Conservation (phyloP, 2,888 invertebrate genomes). For the Caenorhabditis sp. region DNA sequence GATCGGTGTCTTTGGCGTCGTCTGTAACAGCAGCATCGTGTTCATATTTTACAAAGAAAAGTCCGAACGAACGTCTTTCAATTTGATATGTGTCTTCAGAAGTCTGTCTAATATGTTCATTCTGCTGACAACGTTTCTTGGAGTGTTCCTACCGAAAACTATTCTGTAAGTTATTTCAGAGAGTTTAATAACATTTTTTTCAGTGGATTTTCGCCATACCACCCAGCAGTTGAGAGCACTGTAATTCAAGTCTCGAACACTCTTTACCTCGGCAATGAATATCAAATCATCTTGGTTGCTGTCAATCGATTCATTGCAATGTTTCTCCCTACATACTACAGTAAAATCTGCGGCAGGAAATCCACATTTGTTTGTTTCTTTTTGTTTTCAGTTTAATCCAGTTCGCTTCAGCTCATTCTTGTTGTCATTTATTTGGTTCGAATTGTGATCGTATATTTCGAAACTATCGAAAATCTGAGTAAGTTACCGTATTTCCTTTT, state of each 20-base stretch:
- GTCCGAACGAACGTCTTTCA: constrained; percentile 52
- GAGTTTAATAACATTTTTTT: no score
- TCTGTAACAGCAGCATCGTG: constrained; percentile 39
- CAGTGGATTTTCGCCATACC: constrained; percentile 50
- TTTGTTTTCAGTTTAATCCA: background rate
- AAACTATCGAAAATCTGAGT: constrained; percentile 16
- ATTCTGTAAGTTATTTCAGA: constrained; percentile 51
- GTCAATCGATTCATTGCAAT: constrained; percentile 47
- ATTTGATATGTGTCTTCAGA: constrained; percentile 54
- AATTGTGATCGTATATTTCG: constrained; percentile 9
- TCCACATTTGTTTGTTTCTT: constrained; percentile 35
- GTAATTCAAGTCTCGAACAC: constrained; percentile 44
- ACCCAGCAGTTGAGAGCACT: constrained; percentile 20
- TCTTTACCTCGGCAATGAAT: constrained; percentile 50
- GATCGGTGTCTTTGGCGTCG: constrained; percentile 45
- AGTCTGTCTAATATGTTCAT: constrained; percentile 47
- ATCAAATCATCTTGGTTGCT: constrained; percentile 56
- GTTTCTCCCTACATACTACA: constrained; percentile 34
- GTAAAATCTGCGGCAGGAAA: constrained; percentile 22
- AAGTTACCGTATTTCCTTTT: no score
- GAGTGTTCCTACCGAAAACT: constrained; percentile 48
- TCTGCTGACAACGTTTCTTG: constrained; percentile 33
- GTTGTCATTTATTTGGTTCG: constrained; percentile 11
- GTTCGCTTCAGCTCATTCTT: constrained; percentile 19
- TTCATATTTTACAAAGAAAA: constrained; percentile 40